These are phyloP conservation scores for Dissostichus mawsoni DNA, from an alignment of 2,113 vertebrate genomes.

Conservation along the genomic window DNA sequence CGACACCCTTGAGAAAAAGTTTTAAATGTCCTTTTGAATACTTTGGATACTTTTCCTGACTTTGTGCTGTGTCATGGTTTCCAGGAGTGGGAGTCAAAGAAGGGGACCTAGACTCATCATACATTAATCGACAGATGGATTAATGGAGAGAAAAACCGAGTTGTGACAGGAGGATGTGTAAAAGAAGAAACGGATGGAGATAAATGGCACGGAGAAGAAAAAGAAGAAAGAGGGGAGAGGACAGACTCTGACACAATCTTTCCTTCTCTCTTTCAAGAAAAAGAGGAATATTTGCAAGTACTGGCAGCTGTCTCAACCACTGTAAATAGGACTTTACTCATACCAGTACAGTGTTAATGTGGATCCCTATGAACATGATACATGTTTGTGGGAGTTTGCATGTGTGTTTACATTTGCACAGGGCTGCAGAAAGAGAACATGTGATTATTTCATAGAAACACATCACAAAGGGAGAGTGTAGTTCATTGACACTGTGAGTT, in stretches of 20 bases:
- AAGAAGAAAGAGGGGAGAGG: neutral
- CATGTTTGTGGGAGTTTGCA: conserved; percentile 43
- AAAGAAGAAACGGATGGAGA: conserved; percentile 26
- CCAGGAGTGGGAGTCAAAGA: conserved; percentile 97
- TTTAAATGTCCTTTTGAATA: neutral
- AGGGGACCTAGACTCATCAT: conserved; percentile 82
- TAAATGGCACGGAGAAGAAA: conserved; percentile 32
- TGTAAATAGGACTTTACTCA: conserved; percentile 58
- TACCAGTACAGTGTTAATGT: conserved; percentile 55
- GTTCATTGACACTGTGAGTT: conserved; percentile 42
- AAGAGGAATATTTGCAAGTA: conserved; percentile 26
- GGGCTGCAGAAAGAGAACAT: conserved; percentile 50
- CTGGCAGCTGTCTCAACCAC: conserved; percentile 36
- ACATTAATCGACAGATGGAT: neutral
- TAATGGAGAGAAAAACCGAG: conserved; percentile 3
- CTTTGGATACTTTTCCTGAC: conserved; percentile 27
- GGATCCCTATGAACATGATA: conserved; percentile 36
- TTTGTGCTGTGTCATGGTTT: conserved; percentile 41
- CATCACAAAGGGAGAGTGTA: conserved; percentile 49
- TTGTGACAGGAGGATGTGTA: conserved; percentile 30
- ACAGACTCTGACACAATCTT: neutral
- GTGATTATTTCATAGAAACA: conserved; percentile 29
- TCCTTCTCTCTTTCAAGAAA: conserved; percentile 9
- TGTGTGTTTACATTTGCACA: conserved; percentile 63
- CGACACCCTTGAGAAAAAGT: neutral